Conservation (phyloP, 2,888 invertebrate genomes). For the Ommatoiulus sabulosus region DNA sequence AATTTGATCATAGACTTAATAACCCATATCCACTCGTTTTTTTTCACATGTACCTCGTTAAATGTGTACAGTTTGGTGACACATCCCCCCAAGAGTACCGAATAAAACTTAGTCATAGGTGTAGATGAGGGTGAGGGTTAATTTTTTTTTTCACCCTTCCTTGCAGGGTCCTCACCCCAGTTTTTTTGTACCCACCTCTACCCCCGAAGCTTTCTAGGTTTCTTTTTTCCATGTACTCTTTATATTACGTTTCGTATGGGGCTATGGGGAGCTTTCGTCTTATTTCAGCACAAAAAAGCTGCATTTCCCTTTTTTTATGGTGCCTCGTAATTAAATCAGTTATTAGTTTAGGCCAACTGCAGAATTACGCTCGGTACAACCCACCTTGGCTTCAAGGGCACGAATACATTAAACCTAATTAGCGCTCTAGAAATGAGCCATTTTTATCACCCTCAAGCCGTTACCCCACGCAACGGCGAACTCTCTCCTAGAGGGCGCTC, state of each 20-base stretch:
- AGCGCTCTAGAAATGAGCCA: conserved; percentile 56
- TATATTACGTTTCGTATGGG: conserved; percentile 8
- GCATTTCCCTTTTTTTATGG: conserved; percentile 50
- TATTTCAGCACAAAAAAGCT: conserved; percentile 1
- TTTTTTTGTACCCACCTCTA: conserved; percentile 17
- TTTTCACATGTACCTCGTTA: not conserved
- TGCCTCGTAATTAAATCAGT: conserved; percentile 55
- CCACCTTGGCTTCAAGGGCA: conserved; percentile 55
- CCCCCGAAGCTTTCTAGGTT: not conserved
- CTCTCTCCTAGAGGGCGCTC: not conserved
- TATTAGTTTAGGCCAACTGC: conserved; percentile 56
- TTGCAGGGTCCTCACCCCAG: conserved; percentile 29
- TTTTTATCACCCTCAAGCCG: conserved; percentile 56
- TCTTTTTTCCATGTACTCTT: not conserved
- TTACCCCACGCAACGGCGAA: conserved; percentile 45
- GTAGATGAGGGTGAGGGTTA: not conserved
- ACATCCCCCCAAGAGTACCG: conserved; percentile 24
- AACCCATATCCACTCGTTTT: not conserved
- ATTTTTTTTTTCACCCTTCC: conserved; percentile 49
- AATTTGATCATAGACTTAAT: not conserved
- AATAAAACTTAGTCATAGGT: not conserved
- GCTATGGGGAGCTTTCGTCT: conserved; percentile 9
- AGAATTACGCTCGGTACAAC: conserved; percentile 51
- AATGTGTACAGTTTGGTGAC: not conserved
- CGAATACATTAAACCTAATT: conserved; percentile 57